phyloP scores from a whole-genome alignment of 2,888 invertebrate genomes.

The Pseudolycoriella hygida region DNA sequence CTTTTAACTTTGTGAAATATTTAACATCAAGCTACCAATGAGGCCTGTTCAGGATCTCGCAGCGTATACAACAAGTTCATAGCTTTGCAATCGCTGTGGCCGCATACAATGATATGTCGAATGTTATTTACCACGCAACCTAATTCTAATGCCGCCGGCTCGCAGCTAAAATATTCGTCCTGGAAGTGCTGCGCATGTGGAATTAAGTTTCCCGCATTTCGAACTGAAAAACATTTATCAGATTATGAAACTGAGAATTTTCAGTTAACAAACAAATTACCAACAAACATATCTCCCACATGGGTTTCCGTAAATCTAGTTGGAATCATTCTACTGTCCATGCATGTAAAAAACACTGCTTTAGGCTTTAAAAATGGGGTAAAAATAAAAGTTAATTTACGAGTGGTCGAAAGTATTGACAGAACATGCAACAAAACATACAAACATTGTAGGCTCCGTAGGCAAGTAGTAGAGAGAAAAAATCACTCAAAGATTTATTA shows the following conservation, averaged over 20 bases:
- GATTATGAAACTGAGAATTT: background rate
- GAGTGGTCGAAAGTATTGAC: no score
- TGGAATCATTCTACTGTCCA: constrained; percentile 95
- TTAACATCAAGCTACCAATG: constrained; percentile 31
- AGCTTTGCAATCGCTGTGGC: constrained; percentile 96
- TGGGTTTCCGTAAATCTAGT: constrained; percentile 88
- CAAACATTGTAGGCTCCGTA: no score
- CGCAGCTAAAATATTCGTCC: constrained; percentile 78
- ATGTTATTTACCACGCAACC: constrained; percentile 86
- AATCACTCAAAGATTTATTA: no score
- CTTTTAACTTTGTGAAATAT: constrained; percentile 10
- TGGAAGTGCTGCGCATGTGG: constrained; percentile 80
- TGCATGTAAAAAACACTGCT: constrained; percentile 93
- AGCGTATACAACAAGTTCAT: constrained; percentile 82
- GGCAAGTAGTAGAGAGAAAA: no score
- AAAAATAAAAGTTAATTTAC: no score
- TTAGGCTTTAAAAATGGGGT: constrained; percentile 56
- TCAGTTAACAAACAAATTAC: constrained; percentile 32
- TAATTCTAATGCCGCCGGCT: constrained; percentile 88
- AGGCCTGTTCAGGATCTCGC: constrained; percentile 58
- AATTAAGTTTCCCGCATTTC: constrained; percentile 92
- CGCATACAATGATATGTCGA: constrained; percentile 85
- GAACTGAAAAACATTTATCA: constrained; percentile 47
- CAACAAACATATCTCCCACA: constrained; percentile 96
- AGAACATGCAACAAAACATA: no score